Conservation (phyloP, 2,888 invertebrate species). For the Griposia aprilina region DNA sequence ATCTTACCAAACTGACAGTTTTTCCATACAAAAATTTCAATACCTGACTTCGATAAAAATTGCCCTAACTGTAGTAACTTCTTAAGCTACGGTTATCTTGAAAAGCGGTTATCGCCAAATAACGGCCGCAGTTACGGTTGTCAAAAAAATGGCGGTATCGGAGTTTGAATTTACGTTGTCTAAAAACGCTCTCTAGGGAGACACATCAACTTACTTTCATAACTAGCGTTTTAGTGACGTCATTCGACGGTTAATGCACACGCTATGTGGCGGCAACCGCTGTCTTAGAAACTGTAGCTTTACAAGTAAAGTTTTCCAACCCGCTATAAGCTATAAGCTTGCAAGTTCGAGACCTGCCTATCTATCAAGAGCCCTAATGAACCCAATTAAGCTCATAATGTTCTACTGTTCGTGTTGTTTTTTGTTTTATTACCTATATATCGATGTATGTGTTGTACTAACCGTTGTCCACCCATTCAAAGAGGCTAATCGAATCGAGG, state of each 20-base stretch:
- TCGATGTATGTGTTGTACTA: not conserved
- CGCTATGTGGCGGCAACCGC: too few species aligned
- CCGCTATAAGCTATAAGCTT: slow-evolving; percentile 20
- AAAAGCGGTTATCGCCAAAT: too few species aligned
- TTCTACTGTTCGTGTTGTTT: not conserved
- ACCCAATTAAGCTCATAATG: slow-evolving; percentile 44
- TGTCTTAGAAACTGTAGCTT: not conserved
- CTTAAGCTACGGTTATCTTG: too few species aligned
- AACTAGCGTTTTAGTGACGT: not conserved
- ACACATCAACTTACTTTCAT: too few species aligned
- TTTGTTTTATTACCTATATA: not conserved
- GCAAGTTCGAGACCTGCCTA: not conserved
- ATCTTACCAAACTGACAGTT: too few species aligned
- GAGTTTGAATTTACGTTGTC: too few species aligned
- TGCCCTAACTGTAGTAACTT: too few species aligned
- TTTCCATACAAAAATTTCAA: too few species aligned
- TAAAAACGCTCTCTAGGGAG: too few species aligned
- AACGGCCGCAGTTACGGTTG: too few species aligned
- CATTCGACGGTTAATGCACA: not conserved
- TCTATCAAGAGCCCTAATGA: slow-evolving; percentile 29
- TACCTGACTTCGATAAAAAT: too few species aligned
- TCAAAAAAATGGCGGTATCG: too few species aligned
- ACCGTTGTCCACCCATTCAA: not conserved
- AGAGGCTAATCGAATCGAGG: not conserved
- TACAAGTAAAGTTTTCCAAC: not conserved